A percentile compares a stretch with the other conserved stretches of the same genome.
These are phyloP conservation scores for Leucania comma DNA, from an alignment of 2,888 invertebrate genomes.

Conservation along the genomic window DNA sequence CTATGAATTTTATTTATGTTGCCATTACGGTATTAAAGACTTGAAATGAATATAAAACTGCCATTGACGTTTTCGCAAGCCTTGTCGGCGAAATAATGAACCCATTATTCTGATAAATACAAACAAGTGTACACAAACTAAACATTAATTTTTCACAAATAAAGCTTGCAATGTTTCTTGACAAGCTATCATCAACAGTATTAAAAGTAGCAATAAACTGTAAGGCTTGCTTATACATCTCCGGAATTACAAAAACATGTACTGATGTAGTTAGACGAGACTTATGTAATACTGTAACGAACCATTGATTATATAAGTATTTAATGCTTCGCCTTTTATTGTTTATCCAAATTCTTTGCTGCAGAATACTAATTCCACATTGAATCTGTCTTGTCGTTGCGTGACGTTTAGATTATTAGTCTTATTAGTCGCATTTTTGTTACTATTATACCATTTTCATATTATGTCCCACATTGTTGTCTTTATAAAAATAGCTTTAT, in stretches of 20 bases:
- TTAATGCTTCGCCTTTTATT: conserved; percentile 20
- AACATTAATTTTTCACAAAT: neutral
- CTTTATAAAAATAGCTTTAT: conserved; percentile 41
- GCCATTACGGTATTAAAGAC: conserved; percentile 42
- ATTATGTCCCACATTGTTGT: conserved; percentile 41
- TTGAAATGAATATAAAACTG: conserved; percentile 25
- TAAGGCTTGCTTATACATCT: conserved; percentile 6
- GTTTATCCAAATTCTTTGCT: conserved; percentile 19
- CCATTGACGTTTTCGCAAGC: conserved; percentile 8
- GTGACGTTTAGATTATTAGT: conserved; percentile 22
- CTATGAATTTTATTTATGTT: conserved; percentile 47
- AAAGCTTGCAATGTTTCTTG: neutral
- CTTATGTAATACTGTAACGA: conserved; percentile 15
- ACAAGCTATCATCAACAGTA: conserved; percentile 13
- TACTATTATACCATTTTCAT: conserved; percentile 36
- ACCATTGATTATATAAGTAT: conserved; percentile 15
- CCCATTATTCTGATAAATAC: neutral
- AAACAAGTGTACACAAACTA: conserved; percentile 4
- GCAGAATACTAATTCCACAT: conserved; percentile 6
- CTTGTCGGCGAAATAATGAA: neutral
- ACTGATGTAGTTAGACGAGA: conserved; percentile 4
- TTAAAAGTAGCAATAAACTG: conserved; percentile 3
- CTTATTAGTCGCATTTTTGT: conserved; percentile 35
- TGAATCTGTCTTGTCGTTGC: conserved; percentile 3
- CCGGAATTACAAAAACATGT: conserved; percentile 6